Evolutionary conservation across 2,113 vertebrate species (phyloP).

Genomic region (Hippocampus guttulatus): DNA sequence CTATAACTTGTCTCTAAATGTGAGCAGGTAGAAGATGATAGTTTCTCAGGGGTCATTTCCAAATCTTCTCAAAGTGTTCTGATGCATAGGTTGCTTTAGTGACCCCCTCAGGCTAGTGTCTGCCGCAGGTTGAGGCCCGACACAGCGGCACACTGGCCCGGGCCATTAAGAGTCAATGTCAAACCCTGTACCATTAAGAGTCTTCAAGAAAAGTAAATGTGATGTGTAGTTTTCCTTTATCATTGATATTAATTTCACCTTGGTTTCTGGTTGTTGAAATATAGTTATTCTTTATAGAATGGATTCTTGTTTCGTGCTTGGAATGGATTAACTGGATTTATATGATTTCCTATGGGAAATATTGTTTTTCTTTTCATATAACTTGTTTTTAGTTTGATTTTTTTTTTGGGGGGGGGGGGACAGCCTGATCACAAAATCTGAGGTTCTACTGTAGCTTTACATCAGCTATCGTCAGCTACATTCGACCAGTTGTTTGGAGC

Average conservation of each 20-base stretch:
- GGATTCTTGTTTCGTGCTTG: background rate
- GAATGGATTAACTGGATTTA: background rate
- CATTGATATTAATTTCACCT: background rate
- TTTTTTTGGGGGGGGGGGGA: background rate
- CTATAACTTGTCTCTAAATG: too few species aligned
- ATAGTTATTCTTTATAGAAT: background rate
- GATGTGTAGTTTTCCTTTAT: background rate
- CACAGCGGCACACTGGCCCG: too few species aligned
- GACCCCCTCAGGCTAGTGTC: too few species aligned
- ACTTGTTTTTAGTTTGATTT: background rate
- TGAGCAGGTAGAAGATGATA: too few species aligned
- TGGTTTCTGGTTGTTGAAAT: background rate
- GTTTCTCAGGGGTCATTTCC: too few species aligned
- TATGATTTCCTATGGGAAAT: background rate
- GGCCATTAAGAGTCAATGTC: too few species aligned
- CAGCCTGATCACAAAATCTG: background rate
- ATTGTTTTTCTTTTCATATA: background rate
- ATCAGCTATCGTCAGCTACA: conserved; percentile 5
- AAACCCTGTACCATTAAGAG: too few species aligned
- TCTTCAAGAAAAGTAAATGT: background rate
- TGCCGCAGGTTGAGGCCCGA: too few species aligned
- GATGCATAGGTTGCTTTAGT: too few species aligned
- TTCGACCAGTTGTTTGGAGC: background rate
- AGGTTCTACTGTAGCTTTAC: background rate
- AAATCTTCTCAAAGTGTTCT: too few species aligned